phyloP scores from a whole-genome alignment of 1,140 invertebrate species.

The Tyrophagus putrescentiae region DNA sequence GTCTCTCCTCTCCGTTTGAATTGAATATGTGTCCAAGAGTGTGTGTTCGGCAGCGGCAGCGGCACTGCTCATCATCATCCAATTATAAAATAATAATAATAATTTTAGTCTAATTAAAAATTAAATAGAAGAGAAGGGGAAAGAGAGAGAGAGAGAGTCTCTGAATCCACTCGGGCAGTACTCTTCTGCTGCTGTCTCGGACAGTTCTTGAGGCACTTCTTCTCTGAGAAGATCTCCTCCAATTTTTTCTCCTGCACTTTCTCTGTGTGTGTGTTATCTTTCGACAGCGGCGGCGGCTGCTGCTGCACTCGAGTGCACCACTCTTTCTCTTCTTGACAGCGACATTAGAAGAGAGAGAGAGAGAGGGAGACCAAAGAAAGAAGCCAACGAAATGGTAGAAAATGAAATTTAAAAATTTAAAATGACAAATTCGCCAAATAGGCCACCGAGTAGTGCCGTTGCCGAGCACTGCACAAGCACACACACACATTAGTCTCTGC shows the following conservation, averaged over 20 bases:
- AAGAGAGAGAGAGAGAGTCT: not conserved
- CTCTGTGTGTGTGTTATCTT: no score
- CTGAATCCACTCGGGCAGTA: not conserved
- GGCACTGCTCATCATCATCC: not conserved
- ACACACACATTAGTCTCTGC: no score
- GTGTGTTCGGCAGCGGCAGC: not conserved
- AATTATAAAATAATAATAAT: constrained; percentile 11
- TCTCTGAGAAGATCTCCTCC: no score
- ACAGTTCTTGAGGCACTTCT: no score
- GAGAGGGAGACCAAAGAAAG: not conserved
- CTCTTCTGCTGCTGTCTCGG: no score
- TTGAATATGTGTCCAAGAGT: not conserved
- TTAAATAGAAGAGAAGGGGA: not conserved
- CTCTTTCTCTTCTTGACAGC: no score
- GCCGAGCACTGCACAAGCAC: no score
- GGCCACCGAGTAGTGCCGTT: no score
- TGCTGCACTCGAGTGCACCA: no score
- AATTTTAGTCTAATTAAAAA: constrained; percentile 14
- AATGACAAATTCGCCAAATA: constrained; percentile 10
- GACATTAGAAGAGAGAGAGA: no score
- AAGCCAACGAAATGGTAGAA: not conserved
- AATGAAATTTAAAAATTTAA: constrained; percentile 15
- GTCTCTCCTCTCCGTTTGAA: not conserved
- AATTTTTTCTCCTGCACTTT: no score
- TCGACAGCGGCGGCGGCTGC: no score